Base-by-base conservation (phyloP, 2,797 vertebrate species). In the Champsocephalus gunnari region DNA sequence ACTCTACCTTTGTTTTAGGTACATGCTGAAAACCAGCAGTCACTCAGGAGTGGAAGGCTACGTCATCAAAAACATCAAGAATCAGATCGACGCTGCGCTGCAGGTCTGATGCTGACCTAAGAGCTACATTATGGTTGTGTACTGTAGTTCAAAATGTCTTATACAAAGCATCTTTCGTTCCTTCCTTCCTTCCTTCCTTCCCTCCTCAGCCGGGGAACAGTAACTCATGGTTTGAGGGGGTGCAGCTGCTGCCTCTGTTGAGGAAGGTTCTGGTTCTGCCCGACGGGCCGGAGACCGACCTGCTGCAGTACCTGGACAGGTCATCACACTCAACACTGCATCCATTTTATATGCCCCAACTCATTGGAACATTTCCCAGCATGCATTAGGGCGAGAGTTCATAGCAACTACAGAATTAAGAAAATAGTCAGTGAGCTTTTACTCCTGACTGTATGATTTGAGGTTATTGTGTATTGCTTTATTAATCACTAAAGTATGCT, bases 41-140 rank as follows among this genome's bases (percentile, higher is more conserved):
- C 98, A 99, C 89, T 96, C 98, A 7, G 98, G 98, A 57, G 96
- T 99, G 13, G 95, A 98, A 89, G 98, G 97, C 76, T 99, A 97
- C 84, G 53, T 99, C 89, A 96, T 99, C 92, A 97, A 98, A 85
- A 99, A 98, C 82, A 97, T 99, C 83, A 98, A 95, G 93, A 97
- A 96, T 86, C 97, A 98, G 90, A 95, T 98, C 63, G 94, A 97
- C 70, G 53, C 89, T 1, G 93, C 97, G 0, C 89, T 99, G 85
- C 96, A 86, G 97, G 98, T 99, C 32, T 50, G 48, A 44, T 57
- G 16, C 6, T 32, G 32, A 51, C 3, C 12, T 63, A 2, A 6
- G 21, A 45, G 56, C 24, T 68, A 12, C 38, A 32, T 5, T 2
- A 11, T 12, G 11, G 34, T 32, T 19, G 12, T 0, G 1, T 12